Evolutionary conservation across 2,888 invertebrate genomes (phyloP).

Genomic region (Scaptomyza caliginosa): DNA sequence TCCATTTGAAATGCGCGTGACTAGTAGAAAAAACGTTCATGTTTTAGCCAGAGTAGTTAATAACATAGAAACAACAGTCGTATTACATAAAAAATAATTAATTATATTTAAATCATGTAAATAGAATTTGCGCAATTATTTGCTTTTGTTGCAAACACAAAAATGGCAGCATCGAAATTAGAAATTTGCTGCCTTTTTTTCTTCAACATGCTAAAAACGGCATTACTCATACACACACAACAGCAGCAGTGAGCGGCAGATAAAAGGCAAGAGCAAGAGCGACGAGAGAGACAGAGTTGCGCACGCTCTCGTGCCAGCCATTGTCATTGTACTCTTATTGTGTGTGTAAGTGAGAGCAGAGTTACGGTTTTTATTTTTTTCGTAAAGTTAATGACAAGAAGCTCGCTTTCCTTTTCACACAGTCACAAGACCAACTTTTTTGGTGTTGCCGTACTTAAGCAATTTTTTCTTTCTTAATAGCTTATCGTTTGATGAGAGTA

Average conservation of each 20-base stretch:
- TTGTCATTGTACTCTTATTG: slow-evolving; percentile 35
- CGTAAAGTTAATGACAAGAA: slow-evolving; percentile 66
- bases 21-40: slow-evolving; percentile 45
- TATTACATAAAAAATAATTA: slow-evolving; percentile 50
- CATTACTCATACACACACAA: slow-evolving; percentile 68
- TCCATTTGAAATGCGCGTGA: slow-evolving; percentile 64
- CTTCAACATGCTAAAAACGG: slow-evolving; percentile 68
- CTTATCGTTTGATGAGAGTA: slow-evolving; percentile 24
- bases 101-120: slow-evolving; percentile 32
- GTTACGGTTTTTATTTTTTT: slow-evolving; percentile 61
- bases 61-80: slow-evolving; percentile 5
- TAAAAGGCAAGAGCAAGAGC: slow-evolving; percentile 24
- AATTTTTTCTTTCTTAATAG: slow-evolving; percentile 29
- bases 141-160: slow-evolving; percentile 49
- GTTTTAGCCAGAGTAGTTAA: slow-evolving; percentile 32
- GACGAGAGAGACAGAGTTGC: slow-evolving; percentile 40
- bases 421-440: slow-evolving; percentile 68
- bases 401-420: slow-evolving; percentile 62
- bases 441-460: slow-evolving; percentile 66
- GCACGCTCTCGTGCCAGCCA: slow-evolving; percentile 50
- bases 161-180: slow-evolving; percentile 58
- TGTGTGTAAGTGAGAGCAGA: slow-evolving; percentile 34
- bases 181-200: slow-evolving; percentile 57
- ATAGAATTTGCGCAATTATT: slow-evolving; percentile 44
- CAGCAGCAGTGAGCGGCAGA: slow-evolving; percentile 19